Base-by-base conservation (phyloP, 2,888 invertebrate species). In the Diaprepes abbreviatus region DNA sequence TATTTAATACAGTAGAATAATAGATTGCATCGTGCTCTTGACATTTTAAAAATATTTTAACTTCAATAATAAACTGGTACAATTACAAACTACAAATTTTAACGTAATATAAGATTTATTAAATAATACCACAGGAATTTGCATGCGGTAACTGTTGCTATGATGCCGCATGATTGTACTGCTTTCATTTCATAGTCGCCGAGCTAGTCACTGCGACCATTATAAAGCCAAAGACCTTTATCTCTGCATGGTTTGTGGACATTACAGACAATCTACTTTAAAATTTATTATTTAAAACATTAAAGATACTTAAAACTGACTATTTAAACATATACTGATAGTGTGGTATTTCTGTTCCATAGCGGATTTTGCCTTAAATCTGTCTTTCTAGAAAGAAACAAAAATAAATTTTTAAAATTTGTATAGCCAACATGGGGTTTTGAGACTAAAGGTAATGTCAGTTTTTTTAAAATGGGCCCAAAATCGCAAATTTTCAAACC, bases 201-300 rank as follows among this genome's bases (percentile, higher is more conserved):
- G 48, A 59, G 45, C 65, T 59, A 59, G 65, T 70, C 70, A 65
- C 65, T 63, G 64, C 43, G 35, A 60, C 52, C 59, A 70, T 70
- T 65, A 65, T 60, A 45, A 70, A 70, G 70, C 43, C 70, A 70
- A 70, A 64, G 65, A 65, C 70, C 70, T 70, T 70, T 70, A 70
- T 70, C 70, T 70, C 62, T 68, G 62, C 67, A 68, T 62, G 67
- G 62, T n/a, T 68, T 62, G 62, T 62, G 62, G 62, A 57, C 57
- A 57, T 62, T 68, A 62, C 57, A 17, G 60, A 31, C 38, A 35
- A 48, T 55, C 57, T 21, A 62, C 62, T 62, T 68, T 17, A 48
- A 62, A 48, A 68, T 62, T 62, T 68, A 68, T 62, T 68, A 36
- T 40, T 35, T 54, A 21, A 60, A 50, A 57, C 45, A 33, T 24